phyloP scores from a whole-genome alignment of 2,113 vertebrate genomes.

The Ciconia maguari region DNA sequence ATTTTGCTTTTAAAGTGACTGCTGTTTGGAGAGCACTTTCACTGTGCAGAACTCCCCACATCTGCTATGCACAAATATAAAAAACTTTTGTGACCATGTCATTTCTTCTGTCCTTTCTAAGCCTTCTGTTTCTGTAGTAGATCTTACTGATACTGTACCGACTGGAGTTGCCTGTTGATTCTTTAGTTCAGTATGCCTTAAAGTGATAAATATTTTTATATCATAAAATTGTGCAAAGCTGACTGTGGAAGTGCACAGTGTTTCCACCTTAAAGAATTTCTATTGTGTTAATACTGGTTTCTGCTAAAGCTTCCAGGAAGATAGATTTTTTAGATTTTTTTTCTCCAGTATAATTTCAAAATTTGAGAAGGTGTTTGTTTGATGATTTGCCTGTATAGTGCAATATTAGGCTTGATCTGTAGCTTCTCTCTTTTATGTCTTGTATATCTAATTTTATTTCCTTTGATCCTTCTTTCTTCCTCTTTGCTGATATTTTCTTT shows the following conservation, averaged over 20 bases:
- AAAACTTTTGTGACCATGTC: neutral
- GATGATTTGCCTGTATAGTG: neutral
- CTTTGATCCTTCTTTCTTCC: constrained; percentile 44
- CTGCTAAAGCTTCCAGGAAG: neutral
- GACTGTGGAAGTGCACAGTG: neutral
- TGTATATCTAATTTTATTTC: constrained; percentile 39
- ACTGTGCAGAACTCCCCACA: neutral
- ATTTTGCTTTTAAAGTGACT: neutral
- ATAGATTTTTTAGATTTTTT: neutral
- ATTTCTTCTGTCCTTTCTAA: neutral
- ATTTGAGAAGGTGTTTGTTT: neutral
- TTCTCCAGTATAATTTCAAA: neutral
- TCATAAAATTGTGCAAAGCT: neutral
- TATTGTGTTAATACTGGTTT: neutral
- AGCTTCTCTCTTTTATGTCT: constrained; percentile 12
- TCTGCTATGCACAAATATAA: neutral
- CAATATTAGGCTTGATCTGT: constrained; percentile 8
- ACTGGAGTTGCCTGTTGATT: neutral
- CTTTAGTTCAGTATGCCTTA: neutral
- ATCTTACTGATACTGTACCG: neutral
- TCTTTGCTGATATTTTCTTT: constrained; percentile 22
- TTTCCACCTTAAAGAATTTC: neutral
- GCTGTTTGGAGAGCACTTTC: neutral
- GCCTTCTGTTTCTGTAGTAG: neutral
- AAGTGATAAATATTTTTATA: neutral